phyloP scores from a whole-genome alignment of 2,888 invertebrate genomes.

The Drosophila pseudotakahashii region DNA sequence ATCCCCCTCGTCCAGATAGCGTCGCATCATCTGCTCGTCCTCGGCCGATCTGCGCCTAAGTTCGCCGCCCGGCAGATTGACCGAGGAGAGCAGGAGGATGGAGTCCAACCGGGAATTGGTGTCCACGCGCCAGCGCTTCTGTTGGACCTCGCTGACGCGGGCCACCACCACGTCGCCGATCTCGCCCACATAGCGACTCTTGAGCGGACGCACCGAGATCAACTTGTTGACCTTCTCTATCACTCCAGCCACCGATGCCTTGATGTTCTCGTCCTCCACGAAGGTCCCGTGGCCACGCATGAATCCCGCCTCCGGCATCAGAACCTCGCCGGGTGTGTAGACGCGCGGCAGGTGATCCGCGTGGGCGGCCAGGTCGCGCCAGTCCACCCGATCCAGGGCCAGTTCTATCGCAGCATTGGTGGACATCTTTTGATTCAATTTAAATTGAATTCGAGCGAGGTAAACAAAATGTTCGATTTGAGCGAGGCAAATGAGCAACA shows the following conservation, averaged over 20 bases:
- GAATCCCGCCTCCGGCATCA: constrained; percentile 88
- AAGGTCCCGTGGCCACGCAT: constrained; percentile 98
- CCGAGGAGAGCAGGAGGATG: constrained; percentile 93
- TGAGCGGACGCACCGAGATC: constrained; percentile 95
- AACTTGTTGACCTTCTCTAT: constrained; percentile 97
- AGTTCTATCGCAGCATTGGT: constrained; percentile 87
- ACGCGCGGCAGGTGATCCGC: constrained; percentile 87
- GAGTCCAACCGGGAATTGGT: constrained; percentile 96
- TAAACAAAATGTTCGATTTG: constrained; percentile 5
- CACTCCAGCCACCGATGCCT: constrained; percentile 97
- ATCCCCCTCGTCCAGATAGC: constrained; percentile 97
- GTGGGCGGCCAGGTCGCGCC: constrained; percentile 83
- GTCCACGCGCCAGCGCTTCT: constrained; percentile 97
- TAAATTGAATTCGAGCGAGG: background rate
- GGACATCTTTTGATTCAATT: constrained; percentile 43
- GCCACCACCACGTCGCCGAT: constrained; percentile 99
- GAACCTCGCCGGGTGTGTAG: constrained; percentile 94
- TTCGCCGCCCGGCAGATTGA: constrained; percentile 99
- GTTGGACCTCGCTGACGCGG: constrained; percentile 96
- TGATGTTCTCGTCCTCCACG: constrained; percentile 91
- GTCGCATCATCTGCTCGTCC: constrained; percentile 99
- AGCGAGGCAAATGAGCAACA: constrained; percentile 21
- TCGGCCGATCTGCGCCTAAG: constrained; percentile 95
- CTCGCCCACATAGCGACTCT: constrained; percentile 95
- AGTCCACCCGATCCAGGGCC: constrained; percentile 88